phyloP scores from a whole-genome alignment of 2,888 invertebrate genomes.

The Cactoblastis cactorum region DNA sequence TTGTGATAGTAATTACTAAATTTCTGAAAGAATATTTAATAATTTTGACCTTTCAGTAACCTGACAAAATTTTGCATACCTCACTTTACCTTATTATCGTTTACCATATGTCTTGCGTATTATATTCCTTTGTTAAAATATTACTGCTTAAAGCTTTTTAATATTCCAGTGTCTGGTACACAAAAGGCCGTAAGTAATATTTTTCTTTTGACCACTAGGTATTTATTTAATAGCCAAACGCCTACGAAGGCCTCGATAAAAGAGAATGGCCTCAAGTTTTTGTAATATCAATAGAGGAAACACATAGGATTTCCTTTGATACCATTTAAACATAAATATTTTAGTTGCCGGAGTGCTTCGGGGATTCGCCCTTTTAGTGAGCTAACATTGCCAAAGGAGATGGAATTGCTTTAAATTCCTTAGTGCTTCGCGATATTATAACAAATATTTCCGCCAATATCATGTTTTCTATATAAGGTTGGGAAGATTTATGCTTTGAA shows the following conservation, averaged over 20 bases:
- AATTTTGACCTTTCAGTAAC: too few relatives aligned
- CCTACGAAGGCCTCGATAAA: slow-evolving; percentile 36
- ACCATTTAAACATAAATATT: slow-evolving; percentile 29
- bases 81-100: too few relatives aligned
- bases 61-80: too few relatives aligned
- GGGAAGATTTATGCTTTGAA: neutral
- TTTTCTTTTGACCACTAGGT: slow-evolving; percentile 35
- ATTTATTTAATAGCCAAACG: slow-evolving; percentile 46
- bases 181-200: slow-evolving; percentile 34
- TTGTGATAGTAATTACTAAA: too few relatives aligned
- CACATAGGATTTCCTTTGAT: slow-evolving; percentile 30
- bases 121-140: too few relatives aligned
- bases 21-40: too few relatives aligned
- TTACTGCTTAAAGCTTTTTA: slow-evolving; percentile 24
- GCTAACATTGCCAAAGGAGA: slow-evolving; percentile 14
- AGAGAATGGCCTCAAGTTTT: slow-evolving; percentile 34
- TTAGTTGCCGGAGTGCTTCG: slow-evolving; percentile 23
- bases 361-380: slow-evolving; percentile 13
- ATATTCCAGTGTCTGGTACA: slow-evolving; percentile 26
- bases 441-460: slow-evolving; percentile 3
- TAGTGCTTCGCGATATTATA: slow-evolving; percentile 3
- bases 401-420: slow-evolving; percentile 18
- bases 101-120: too few relatives aligned
- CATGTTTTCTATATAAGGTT: slow-evolving; percentile 3
- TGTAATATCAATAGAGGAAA: slow-evolving; percentile 34